Evolutionary conservation across 2,888 invertebrate species (phyloP), one percentile per base, ranked within the genome.

Genomic region (Tenthredo distinguenda): DNA sequence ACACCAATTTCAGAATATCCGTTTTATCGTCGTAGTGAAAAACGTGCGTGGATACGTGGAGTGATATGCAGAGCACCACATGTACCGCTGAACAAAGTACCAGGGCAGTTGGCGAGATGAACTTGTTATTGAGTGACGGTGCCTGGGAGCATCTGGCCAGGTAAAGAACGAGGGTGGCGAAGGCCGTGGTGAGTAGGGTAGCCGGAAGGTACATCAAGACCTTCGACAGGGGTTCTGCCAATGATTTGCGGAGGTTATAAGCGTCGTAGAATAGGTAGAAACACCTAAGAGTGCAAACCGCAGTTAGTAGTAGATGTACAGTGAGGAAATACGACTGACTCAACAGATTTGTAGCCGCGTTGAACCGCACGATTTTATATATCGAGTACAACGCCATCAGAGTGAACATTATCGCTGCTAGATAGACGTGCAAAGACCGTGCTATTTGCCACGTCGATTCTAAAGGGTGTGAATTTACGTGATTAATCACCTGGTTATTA

Each of bases 201-300:
- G 98, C 96, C 0, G 98, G 98, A 85, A 98, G 95, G 91, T 98
- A 97, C 87, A 98, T 96, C 62, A 98, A 94, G 81, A 98, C 96
- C 91, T 97, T 97, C 84, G 98, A 97, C 50, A 98, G 94, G 86
- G 97, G 96, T 34, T 93, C 93, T 86, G 97, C 97, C 91, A 98
- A 95, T 0, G 97, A 97, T 86, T 95, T 96, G 87, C 96, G 96
- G n/a, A 97, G 96, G 91, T 98, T 98, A 92, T 99, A 99, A 0
- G 98, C 98, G 94, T 99, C 99, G 92, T 98, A 97, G 89, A 98
- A 97, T 89, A 99, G 95, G 92, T 98, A 98, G 90, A 98, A 97
- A 89, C 98, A 97, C 81, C 98, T 95, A 91, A 97, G 94, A 26
- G 96, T 95, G 91, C 98, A 98, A 71, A 98, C 96, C 15, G 96